Percentiles rank a stretch among this genome's conserved stretches.
Conservation (phyloP, 2,797 vertebrate genomes). For the Cephalopachus bancanus region DNA sequence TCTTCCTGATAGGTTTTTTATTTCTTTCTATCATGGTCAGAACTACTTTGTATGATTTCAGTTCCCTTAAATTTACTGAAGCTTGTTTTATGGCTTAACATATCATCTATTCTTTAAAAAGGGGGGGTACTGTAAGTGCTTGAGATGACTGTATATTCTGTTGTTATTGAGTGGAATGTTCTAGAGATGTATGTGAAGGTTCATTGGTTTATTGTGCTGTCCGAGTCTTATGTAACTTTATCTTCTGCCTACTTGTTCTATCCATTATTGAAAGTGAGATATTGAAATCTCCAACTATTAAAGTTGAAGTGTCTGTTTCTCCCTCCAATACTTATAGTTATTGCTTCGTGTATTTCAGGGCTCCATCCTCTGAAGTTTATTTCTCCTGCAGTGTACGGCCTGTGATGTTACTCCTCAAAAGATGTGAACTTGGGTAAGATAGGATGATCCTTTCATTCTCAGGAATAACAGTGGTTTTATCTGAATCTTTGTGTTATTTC, state of each 20-base stretch:
- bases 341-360: not conserved
- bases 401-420: not conserved
- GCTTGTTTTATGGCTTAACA: not conserved
- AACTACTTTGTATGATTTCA: not conserved
- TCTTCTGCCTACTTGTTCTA: not conserved
- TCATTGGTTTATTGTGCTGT: not conserved
- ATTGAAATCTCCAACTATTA: not conserved
- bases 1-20: not conserved
- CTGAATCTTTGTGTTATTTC: not conserved
- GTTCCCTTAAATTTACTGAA: not conserved
- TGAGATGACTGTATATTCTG: not conserved
- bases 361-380: not conserved
- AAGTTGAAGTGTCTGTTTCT: not conserved
- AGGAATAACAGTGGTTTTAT: not conserved
- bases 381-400: not conserved
- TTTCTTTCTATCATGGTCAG: not conserved
- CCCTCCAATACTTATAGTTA: not conserved
- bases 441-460: accelerated
- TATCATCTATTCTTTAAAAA: no score
- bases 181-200: not conserved
- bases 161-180: not conserved
- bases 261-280: not conserved
- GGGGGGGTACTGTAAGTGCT: not conserved
- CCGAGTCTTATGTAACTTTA: not conserved
- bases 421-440: not conserved